phyloP scores from a whole-genome alignment of 2,113 vertebrate genomes.

The Hylia prasina region DNA sequence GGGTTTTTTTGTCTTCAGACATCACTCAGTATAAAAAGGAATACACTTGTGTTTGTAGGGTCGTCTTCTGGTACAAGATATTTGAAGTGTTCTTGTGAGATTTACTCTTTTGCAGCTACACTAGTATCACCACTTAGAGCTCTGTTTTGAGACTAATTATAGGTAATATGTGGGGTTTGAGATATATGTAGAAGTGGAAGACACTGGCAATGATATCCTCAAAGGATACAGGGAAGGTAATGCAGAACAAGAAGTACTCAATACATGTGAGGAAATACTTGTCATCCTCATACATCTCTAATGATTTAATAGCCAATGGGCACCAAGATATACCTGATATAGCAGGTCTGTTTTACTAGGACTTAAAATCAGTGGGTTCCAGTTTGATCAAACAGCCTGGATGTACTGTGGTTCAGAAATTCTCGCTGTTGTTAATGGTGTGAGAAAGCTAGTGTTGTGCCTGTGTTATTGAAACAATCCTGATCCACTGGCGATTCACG shows the following conservation, averaged over 20 bases:
- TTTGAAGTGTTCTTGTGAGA: background rate
- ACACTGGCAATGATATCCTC: background rate
- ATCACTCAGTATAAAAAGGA: background rate
- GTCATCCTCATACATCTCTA: background rate
- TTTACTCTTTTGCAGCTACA: background rate
- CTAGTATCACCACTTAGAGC: background rate
- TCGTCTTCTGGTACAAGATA: background rate
- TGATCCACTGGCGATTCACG: fast-evolving
- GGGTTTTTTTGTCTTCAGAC: background rate
- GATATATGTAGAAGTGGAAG: background rate
- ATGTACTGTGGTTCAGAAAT: background rate
- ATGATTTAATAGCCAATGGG: background rate
- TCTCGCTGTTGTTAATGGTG: background rate
- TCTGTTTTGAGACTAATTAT: background rate
- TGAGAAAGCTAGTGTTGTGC: background rate
- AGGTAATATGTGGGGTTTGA: background rate
- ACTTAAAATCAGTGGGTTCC: background rate
- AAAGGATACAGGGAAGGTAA: background rate
- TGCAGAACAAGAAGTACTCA: background rate
- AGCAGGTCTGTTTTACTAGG: background rate
- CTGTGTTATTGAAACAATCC: background rate
- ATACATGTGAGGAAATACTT: background rate
- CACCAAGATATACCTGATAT: background rate
- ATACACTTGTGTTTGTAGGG: background rate
- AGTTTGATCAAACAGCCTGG: background rate